Percentiles rank a stretch among this genome's conserved stretches.
phyloP scores from a whole-genome alignment of 2,113 vertebrate genomes.

The Rhinichthys klamathensis region DNA sequence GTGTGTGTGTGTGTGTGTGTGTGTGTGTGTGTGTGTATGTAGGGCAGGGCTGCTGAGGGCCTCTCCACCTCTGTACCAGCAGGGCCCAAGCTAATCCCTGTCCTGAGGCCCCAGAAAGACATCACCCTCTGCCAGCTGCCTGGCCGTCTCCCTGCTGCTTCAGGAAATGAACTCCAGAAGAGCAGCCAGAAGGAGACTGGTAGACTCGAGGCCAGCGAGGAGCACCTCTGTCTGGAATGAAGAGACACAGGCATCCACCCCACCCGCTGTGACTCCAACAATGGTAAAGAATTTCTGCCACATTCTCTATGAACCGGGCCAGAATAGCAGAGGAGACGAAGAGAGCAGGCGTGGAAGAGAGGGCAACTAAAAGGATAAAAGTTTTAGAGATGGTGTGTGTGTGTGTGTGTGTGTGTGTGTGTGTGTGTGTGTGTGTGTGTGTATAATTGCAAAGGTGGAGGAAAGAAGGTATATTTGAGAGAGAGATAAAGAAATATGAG shows the following conservation, averaged over 20 bases:
- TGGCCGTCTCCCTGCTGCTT: conserved; percentile 74
- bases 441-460: no score
- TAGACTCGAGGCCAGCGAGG: conserved; percentile 4
- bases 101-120: conserved; percentile 69
- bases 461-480: not conserved
- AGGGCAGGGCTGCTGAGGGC: conserved; percentile 64
- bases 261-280: conserved; percentile 14
- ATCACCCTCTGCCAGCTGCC: conserved; percentile 66
- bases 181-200: conserved; percentile 43
- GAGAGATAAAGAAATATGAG: not conserved
- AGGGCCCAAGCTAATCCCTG: conserved; percentile 73
- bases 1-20: conserved; percentile 54
- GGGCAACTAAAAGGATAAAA: not conserved
- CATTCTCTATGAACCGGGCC: conserved; percentile 20
- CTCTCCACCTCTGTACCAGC: conserved; percentile 70
- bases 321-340: conserved; percentile 15
- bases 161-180: conserved; percentile 79
- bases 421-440: no score
- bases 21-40: no score
- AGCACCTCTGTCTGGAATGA: conserved; percentile 15
- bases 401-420: no score
- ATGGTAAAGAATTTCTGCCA: conserved; percentile 42
- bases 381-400: not conserved
- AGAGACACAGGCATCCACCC: not conserved
- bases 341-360: not conserved